A percentile compares a stretch with the other conserved stretches of the same genome.
Conservation (phyloP, 2,888 invertebrate species). For the Halictus ligatus region DNA sequence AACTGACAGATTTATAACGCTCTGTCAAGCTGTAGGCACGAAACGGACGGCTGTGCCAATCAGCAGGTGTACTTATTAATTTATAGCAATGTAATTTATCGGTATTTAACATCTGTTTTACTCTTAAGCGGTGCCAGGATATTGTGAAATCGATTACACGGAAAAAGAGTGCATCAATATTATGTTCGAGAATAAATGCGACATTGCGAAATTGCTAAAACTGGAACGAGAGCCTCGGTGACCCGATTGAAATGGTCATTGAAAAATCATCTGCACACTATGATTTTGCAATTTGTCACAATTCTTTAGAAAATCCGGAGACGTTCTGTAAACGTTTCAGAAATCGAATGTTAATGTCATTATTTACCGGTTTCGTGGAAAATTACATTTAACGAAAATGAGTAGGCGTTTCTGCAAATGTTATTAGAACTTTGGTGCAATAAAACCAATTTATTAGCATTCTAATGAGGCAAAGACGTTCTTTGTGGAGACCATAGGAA, state of each 20-base stretch:
- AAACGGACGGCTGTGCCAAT: background rate
- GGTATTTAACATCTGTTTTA: background rate
- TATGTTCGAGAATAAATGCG: background rate
- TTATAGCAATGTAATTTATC: background rate
- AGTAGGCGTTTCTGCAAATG: too few species aligned
- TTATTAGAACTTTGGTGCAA: too few species aligned
- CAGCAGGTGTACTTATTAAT: conserved; percentile 1
- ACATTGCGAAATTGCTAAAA: background rate
- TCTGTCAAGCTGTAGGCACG: background rate
- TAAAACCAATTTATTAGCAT: too few species aligned
- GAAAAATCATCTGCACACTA: too few species aligned
- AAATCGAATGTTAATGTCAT: too few species aligned
- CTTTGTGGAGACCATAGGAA: too few species aligned
- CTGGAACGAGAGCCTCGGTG: background rate
- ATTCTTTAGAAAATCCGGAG: too few species aligned
- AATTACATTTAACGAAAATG: too few species aligned
- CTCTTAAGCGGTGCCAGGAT: background rate
- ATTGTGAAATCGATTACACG: background rate
- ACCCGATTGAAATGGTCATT: background rate
- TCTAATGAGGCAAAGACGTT: too few species aligned
- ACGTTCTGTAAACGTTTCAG: too few species aligned
- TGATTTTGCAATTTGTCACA: too few species aligned
- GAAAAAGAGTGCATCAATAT: background rate
- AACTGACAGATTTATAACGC: background rate
- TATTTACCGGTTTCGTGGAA: too few species aligned